A percentile compares a stretch with the other conserved stretches of the same genome.
Conservation (phyloP, 2,113 vertebrate species). For the Hepsetus odoe region DNA sequence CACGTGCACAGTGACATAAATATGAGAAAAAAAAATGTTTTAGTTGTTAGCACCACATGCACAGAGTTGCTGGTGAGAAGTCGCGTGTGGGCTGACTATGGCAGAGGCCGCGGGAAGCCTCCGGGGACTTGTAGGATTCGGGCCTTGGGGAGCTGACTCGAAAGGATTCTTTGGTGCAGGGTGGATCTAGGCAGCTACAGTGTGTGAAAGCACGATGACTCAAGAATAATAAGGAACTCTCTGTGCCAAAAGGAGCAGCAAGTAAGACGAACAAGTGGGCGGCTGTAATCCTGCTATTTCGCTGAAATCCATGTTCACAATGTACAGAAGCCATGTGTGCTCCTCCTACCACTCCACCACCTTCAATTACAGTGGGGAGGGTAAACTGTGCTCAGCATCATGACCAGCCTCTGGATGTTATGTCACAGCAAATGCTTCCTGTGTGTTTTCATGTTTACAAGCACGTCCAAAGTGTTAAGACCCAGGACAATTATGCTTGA, state of each 20-base stretch:
- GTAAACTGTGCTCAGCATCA: neutral
- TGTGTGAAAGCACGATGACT: neutral
- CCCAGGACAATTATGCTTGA: constrained; percentile 1
- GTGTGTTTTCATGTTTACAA: neutral
- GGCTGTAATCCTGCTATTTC: constrained; percentile 14
- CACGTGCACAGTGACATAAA: neutral
- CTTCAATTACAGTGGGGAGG: constrained; percentile 20
- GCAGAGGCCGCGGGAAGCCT: neutral
- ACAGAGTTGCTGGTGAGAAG: neutral
- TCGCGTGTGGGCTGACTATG: neutral
- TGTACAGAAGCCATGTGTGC: constrained; percentile 15
- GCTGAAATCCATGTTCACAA: neutral
- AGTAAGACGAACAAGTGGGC: constrained; percentile 24
- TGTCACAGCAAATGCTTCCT: constrained; percentile 9
- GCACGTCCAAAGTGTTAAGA: neutral
- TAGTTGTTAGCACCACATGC: constrained; percentile 1
- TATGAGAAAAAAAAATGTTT: constrained; percentile 37
- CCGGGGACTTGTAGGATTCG: neutral
- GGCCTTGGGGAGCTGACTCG: constrained; percentile 18
- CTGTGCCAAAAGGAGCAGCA: constrained; percentile 28
- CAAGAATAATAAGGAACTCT: constrained; percentile 7
- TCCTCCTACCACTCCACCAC: constrained; percentile 27
- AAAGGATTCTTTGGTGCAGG: neutral
- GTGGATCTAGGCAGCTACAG: constrained; percentile 10
- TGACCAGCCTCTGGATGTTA: neutral